Conservation (phyloP, 1,140 invertebrate genomes). For the Drosophila azteca region DNA sequence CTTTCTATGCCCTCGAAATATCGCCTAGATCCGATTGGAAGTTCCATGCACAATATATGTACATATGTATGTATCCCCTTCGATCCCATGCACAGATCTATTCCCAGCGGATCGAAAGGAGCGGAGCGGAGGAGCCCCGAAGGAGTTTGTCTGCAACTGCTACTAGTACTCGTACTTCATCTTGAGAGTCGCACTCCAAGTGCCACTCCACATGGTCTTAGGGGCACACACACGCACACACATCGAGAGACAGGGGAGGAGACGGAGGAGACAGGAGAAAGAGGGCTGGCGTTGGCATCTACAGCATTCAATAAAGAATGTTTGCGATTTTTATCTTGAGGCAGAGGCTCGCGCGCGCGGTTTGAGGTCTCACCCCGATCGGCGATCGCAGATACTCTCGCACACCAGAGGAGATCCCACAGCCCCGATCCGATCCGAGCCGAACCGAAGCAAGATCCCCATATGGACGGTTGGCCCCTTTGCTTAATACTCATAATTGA, state of each 20-base stretch:
- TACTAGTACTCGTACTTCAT: constrained; percentile 41
- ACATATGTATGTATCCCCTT: too few species aligned
- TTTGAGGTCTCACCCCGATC: constrained; percentile 37
- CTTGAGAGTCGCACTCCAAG: constrained; percentile 67
- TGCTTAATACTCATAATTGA: constrained; percentile 82
- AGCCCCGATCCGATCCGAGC: constrained; percentile 4
- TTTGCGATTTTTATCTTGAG: constrained; percentile 77
- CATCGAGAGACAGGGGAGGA: neutral
- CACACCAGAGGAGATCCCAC: constrained; percentile 28
- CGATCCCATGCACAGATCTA: constrained; percentile 10
- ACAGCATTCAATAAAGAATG: constrained; percentile 82
- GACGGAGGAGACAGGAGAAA: too few species aligned
- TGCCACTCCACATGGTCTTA: constrained; percentile 72
- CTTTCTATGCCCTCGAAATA: too few species aligned
- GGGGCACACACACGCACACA: constrained; percentile 30
- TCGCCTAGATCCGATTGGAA: neutral
- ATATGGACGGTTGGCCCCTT: constrained; percentile 47
- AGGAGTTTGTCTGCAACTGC: neutral
- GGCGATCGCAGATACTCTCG: constrained; percentile 28
- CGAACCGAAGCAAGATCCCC: constrained; percentile 4
- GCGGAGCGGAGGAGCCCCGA: neutral
- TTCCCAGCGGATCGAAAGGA: neutral
- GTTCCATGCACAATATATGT: neutral
- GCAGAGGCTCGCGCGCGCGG: constrained; percentile 21
- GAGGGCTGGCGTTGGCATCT: constrained; percentile 64